Evolutionary conservation across 2,797 vertebrate species (phyloP).

Genomic region (Sarcophilus harrisii): DNA sequence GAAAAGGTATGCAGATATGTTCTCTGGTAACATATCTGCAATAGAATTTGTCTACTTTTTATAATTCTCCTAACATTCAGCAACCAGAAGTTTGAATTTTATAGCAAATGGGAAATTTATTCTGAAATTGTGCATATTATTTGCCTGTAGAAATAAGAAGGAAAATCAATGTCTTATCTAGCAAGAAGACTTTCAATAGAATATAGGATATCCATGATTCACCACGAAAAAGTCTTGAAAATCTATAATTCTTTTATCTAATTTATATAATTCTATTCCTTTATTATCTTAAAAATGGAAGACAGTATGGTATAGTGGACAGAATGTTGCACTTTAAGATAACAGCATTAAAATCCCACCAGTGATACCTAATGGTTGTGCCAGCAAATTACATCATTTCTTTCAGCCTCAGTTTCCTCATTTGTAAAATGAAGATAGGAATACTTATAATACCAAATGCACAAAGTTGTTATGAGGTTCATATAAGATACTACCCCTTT

Average conservation of each 20-base stretch:
- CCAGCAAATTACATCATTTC: not conserved
- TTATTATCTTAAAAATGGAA: not conserved
- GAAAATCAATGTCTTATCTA: not conserved
- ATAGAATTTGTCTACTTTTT: not conserved
- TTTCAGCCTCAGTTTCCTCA: not conserved
- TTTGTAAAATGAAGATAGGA: not conserved
- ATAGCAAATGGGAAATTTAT: not conserved
- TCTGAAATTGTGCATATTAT: conserved; percentile 37
- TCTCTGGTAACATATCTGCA: not conserved
- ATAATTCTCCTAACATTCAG: conserved; percentile 31
- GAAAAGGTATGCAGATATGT: not conserved
- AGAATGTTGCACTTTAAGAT: not conserved
- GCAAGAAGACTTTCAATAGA: not conserved
- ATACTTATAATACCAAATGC: not conserved
- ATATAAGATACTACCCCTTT: not conserved
- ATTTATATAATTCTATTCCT: not conserved
- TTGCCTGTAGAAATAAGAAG: conserved; percentile 37
- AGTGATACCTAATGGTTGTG: not conserved
- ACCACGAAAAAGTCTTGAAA: not conserved
- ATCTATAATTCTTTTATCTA: not conserved
- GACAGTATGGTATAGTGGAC: not conserved
- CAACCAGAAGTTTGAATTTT: conserved; percentile 1
- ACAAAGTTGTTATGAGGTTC: not conserved
- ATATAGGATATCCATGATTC: not conserved
- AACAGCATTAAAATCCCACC: not conserved